A percentile compares a stretch with the other conserved stretches of the same genome.
These are phyloP conservation scores for Muscicapa comitata DNA, from an alignment of 2,797 vertebrate genomes.

Conservation along the genomic window DNA sequence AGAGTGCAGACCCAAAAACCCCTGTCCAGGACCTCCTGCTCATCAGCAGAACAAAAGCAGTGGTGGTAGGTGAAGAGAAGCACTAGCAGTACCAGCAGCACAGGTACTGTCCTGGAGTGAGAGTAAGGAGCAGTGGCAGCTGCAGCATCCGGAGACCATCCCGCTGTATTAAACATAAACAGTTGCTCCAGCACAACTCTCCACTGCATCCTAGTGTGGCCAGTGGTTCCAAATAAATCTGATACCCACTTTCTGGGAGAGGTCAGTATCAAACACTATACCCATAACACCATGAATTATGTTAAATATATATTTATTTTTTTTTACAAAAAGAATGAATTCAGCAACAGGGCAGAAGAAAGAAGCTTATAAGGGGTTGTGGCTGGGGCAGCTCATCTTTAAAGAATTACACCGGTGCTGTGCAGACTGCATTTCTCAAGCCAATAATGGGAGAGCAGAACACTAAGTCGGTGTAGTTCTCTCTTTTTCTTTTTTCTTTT, in stretches of 20 bases:
- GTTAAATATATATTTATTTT: neutral
- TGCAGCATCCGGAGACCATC: neutral
- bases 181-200: accelerated
- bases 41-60: neutral
- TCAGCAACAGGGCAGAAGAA: neutral
- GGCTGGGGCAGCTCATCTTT: neutral
- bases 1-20: neutral
- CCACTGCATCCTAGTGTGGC: accelerated
- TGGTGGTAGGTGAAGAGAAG: neutral
- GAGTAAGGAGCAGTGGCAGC: neutral
- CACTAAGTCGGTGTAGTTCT: neutral
- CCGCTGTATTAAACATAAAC: neutral
- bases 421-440: neutral
- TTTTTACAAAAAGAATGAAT: neutral
- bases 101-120: accelerated
- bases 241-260: neutral
- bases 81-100: neutral
- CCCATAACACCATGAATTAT: neutral
- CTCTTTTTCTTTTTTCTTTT: too few species aligned
- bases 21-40: neutral
- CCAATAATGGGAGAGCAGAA: neutral
- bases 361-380: neutral
- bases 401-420: neutral
- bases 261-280: neutral
- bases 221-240: neutral